Conservation (phyloP, 2,888 invertebrate genomes). For the Tortrix viridana region DNA sequence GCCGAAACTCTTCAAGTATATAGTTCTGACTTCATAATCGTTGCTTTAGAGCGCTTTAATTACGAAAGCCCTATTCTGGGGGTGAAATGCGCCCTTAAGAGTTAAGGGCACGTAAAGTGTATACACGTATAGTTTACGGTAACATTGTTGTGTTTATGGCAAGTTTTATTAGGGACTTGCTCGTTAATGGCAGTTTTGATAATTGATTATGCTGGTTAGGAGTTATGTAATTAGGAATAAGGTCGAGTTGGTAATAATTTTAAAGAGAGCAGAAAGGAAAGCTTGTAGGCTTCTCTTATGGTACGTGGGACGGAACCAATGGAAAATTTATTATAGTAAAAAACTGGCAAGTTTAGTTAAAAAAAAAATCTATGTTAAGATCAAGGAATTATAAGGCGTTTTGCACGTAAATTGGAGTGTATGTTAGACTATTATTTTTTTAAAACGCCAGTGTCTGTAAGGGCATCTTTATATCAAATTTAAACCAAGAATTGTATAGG, state of each 20-base stretch:
- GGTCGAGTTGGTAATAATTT: background rate
- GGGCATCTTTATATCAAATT: too few relatives aligned
- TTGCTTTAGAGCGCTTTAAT: slow-evolving; percentile 80
- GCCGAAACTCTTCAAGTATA: slow-evolving; percentile 36
- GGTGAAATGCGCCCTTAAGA: slow-evolving; percentile 77
- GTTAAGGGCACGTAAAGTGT: slow-evolving; percentile 46
- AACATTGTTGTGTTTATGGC: slow-evolving; percentile 61
- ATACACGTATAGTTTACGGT: slow-evolving; percentile 35
- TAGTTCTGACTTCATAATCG: slow-evolving; percentile 57
- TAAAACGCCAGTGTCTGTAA: too few relatives aligned
- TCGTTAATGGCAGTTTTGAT: slow-evolving; percentile 41
- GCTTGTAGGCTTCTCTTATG: too few relatives aligned
- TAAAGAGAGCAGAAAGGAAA: too few relatives aligned
- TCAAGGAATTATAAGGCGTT: too few relatives aligned
- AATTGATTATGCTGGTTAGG: slow-evolving; percentile 40
- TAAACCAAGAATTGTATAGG: too few relatives aligned
- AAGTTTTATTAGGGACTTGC: slow-evolving; percentile 43
- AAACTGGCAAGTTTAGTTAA: too few relatives aligned
- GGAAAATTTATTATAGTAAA: too few relatives aligned
- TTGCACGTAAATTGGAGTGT: too few relatives aligned
- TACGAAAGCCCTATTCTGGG: slow-evolving; percentile 74
- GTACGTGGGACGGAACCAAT: too few relatives aligned
- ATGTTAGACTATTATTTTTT: too few relatives aligned
- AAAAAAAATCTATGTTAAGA: too few relatives aligned
- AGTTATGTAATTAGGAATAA: slow-evolving; percentile 6